These are phyloP conservation scores for Hippasteria phrygiana DNA, from an alignment of 53 echinoderm and acorn worm species.

Conservation along the genomic window DNA sequence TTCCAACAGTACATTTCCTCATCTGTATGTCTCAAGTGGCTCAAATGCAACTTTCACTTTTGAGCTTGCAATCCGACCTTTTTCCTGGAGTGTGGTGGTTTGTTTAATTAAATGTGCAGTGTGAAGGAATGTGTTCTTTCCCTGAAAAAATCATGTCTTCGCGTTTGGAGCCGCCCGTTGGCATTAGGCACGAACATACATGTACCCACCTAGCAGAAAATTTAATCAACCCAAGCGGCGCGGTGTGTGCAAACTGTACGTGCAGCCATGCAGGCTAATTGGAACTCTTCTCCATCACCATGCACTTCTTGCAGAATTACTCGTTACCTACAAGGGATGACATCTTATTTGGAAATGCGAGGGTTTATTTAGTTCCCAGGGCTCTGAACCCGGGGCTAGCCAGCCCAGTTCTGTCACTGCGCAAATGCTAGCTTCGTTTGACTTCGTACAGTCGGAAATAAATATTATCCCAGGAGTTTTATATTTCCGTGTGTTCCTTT, in stretches of 20 bases:
- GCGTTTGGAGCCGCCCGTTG: conserved; percentile 3
- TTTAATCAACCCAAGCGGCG: conserved; percentile 43
- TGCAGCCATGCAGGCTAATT: conserved; percentile 48
- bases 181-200: neutral
- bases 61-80: too few species aligned
- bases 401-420: neutral
- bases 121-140: neutral
- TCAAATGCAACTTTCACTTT: too few species aligned
- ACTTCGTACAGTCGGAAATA: neutral
- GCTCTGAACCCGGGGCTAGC: neutral
- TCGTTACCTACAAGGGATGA: conserved; percentile 40
- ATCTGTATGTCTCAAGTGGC: too few species aligned
- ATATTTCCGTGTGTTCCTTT: too few species aligned
- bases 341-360: conserved; percentile 55
- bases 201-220: neutral
- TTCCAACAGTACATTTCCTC: too few species aligned
- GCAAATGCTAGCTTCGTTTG: neutral
- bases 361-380: conserved; percentile 44
- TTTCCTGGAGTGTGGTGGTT: too few species aligned
- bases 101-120: neutral
- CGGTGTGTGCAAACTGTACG: neutral
- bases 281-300: conserved; percentile 49
- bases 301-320: conserved; percentile 35
- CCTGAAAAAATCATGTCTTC: conserved; percentile 18
- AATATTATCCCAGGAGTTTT: neutral